A percentile compares a stretch with the other conserved stretches of the same genome.
These are phyloP conservation scores for Neotoxoptera formosana DNA, from an alignment of 1,140 invertebrate genomes.

Conservation along the genomic window DNA sequence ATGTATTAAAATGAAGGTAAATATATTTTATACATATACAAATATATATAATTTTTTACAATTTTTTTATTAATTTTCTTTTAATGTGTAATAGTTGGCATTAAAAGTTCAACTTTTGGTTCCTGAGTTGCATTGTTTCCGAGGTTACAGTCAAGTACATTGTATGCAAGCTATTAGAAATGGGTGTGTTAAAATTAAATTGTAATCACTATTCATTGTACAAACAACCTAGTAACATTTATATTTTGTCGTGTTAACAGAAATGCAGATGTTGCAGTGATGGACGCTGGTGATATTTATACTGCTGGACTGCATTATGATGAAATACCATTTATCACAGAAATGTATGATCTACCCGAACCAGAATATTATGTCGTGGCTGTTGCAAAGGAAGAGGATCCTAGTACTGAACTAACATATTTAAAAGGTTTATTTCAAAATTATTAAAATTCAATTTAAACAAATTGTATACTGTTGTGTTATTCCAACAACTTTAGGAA, in stretches of 20 bases:
- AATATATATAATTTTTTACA: not conserved
- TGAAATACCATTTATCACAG: constrained; percentile 86
- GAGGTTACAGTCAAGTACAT: constrained; percentile 82
- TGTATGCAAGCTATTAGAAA: constrained; percentile 85
- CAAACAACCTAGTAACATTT: not conserved
- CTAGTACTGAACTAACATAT: constrained; percentile 85
- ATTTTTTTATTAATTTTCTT: constrained; percentile 53
- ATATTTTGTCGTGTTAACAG: constrained; percentile 61
- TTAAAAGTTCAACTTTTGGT: constrained; percentile 86
- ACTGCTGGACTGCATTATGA: constrained; percentile 83
- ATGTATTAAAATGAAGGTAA: constrained; percentile 92
- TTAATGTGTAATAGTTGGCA: constrained; percentile 72
- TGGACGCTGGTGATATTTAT: constrained; percentile 95
- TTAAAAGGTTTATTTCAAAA: constrained; percentile 71
- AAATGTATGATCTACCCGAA: constrained; percentile 85
- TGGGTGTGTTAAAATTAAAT: constrained; percentile 67
- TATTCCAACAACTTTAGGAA: constrained; percentile 65
- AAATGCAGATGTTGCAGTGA: constrained; percentile 83
- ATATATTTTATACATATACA: not conserved
- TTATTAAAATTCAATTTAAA: not conserved
- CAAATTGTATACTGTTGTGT: not conserved
- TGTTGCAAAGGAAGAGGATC: constrained; percentile 87
- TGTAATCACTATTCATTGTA: not conserved
- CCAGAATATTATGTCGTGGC: constrained; percentile 94
- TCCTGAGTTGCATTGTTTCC: constrained; percentile 87